These are phyloP conservation scores for Trichopoda pennipes DNA, from an alignment of 2,888 invertebrate species.

Conservation along the genomic window DNA sequence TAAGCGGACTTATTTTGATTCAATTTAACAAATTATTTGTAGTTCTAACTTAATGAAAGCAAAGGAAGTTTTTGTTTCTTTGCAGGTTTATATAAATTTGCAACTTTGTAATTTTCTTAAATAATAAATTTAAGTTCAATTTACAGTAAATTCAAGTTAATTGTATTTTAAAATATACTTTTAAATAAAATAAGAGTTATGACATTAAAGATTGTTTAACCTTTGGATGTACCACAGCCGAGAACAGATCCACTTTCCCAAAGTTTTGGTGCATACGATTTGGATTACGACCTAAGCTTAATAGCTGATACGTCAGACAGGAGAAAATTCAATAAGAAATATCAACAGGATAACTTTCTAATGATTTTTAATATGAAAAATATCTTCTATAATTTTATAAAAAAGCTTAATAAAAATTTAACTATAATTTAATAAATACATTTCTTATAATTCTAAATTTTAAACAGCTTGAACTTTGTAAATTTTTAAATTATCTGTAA, in stretches of 20 bases:
- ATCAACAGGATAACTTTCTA: too few relatives aligned
- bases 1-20: neutral
- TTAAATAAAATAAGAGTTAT: slow-evolving; percentile 12
- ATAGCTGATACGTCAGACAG: too few relatives aligned
- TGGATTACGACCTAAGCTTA: too few relatives aligned
- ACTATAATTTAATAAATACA: neutral
- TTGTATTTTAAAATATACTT: slow-evolving; percentile 24
- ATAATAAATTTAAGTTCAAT: slow-evolving; percentile 27
- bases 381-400: too few relatives aligned
- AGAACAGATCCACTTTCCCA: too few relatives aligned
- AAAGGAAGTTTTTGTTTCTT: neutral
- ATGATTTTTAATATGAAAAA: too few relatives aligned
- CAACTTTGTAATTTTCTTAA: neutral
- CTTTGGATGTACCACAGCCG: too few relatives aligned
- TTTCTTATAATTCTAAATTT: neutral
- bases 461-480: slow-evolving; percentile 41
- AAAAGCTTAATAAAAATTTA: neutral
- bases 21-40: neutral
- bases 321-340: too few relatives aligned
- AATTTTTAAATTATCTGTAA: slow-evolving; percentile 66
- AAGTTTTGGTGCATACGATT: too few relatives aligned
- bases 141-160: slow-evolving; percentile 1
- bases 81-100: neutral
- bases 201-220: slow-evolving; percentile 41
- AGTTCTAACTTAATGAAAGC: neutral